Percentiles rank a stretch among this genome's conserved stretches.
These are phyloP conservation scores for Microplitis mediator DNA, from an alignment of 1,140 invertebrate species.

Conservation along the genomic window DNA sequence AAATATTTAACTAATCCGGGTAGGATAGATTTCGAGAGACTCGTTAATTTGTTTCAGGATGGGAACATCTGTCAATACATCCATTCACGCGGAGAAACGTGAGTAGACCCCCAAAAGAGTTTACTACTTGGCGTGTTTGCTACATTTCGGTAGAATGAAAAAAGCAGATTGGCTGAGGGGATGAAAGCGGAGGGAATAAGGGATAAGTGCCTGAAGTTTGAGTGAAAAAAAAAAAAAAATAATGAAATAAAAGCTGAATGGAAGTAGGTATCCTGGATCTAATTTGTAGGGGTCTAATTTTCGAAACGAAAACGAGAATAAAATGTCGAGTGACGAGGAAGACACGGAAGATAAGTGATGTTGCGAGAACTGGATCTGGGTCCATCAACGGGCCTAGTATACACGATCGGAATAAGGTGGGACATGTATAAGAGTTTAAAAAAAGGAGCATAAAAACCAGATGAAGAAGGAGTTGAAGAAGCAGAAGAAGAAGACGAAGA, in stretches of 20 bases:
- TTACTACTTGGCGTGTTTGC: neutral
- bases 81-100: neutral
- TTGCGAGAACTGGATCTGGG: constrained; percentile 17
- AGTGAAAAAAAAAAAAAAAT: too few species aligned
- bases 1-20: neutral
- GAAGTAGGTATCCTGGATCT: constrained; percentile 32
- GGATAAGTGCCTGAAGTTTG: too few species aligned
- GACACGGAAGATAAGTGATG: constrained; percentile 37
- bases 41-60: constrained; percentile 14
- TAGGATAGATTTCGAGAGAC: neutral
- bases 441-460: constrained; percentile 1
- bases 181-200: too few species aligned
- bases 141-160: too few species aligned
- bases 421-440: constrained; percentile 3
- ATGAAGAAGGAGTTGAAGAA: constrained; percentile 26
- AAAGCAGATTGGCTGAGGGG: too few species aligned
- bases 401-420: constrained; percentile 2
- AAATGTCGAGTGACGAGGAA: constrained; percentile 31
- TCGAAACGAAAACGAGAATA: constrained; percentile 29
- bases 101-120: neutral
- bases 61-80: constrained; percentile 33
- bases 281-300: constrained; percentile 36
- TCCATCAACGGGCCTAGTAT: neutral
- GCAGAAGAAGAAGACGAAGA: neutral
- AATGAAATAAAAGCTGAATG: constrained; percentile 1